Conservation (phyloP, 2,797 vertebrate species). For the Kryptopterus vitreolus region DNA sequence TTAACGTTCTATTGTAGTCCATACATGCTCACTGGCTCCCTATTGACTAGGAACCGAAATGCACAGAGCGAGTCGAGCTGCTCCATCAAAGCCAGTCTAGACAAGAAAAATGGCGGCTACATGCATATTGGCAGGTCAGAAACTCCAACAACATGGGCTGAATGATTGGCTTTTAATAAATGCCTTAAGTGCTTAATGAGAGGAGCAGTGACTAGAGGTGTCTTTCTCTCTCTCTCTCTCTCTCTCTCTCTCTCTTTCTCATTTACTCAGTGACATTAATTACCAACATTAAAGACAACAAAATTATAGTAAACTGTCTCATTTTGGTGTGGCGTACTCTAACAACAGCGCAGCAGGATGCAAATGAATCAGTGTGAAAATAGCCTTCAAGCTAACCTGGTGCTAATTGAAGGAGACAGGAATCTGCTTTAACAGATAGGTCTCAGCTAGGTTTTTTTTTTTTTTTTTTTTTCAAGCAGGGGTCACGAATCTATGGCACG, state of each 20-base stretch:
- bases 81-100: conserved; percentile 62
- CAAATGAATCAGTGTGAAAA: conserved; percentile 53
- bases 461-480: conserved; percentile 37
- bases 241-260: not conserved
- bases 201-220: conserved; percentile 66
- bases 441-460: conserved; percentile 34
- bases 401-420: conserved; percentile 50
- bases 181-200: conserved; percentile 72
- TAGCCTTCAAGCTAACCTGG: conserved; percentile 49
- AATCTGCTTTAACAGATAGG: conserved; percentile 48
- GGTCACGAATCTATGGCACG: conserved; percentile 14
- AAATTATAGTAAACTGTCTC: conserved; percentile 45
- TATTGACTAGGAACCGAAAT: conserved; percentile 19
- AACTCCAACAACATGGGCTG: conserved; percentile 66
- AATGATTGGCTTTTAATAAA: conserved; percentile 76
- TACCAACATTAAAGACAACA: conserved; percentile 50
- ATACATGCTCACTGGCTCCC: conserved; percentile 26
- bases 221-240: conserved; percentile 49
- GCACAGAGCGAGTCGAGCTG: conserved; percentile 16
- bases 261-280: conserved; percentile 55
- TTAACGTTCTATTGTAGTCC: conserved; percentile 44
- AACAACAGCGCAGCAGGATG: conserved; percentile 53
- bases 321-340: conserved; percentile 44
- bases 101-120: conserved; percentile 70
- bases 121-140: conserved; percentile 70